Conservation (phyloP, 2,797 vertebrate species). For the Lutjanus campechanus region DNA sequence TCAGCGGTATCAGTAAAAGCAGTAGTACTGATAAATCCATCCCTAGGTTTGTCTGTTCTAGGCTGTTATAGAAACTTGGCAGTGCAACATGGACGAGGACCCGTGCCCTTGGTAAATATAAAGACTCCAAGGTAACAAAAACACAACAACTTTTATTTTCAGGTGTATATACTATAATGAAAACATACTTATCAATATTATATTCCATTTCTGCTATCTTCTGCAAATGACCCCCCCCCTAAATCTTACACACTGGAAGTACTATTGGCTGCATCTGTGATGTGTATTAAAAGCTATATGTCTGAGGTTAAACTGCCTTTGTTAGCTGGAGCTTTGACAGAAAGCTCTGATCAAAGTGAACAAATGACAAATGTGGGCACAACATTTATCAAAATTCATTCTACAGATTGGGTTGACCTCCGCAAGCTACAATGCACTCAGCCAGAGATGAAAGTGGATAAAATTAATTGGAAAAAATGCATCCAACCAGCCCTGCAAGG, state of each 20-base stretch:
- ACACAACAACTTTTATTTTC: no score
- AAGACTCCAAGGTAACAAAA: no score
- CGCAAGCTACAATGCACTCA: slow-evolving; percentile 19
- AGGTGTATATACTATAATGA: no score
- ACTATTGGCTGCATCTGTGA: neutral
- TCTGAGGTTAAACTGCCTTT: slow-evolving; percentile 17
- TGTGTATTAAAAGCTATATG: neutral
- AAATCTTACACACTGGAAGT: neutral
- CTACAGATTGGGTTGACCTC: slow-evolving; percentile 38
- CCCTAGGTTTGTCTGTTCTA: no score
- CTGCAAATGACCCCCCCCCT: no score
- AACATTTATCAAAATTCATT: slow-evolving; percentile 37
- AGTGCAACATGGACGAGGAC: no score
- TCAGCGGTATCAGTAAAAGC: no score
- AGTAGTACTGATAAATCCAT: no score
- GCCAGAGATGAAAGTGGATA: slow-evolving; percentile 51
- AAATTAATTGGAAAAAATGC: slow-evolving; percentile 54
- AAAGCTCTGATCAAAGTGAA: slow-evolving; percentile 27
- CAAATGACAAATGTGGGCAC: slow-evolving; percentile 29
- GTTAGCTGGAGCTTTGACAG: slow-evolving; percentile 2
- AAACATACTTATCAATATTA: no score
- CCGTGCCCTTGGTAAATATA: no score
- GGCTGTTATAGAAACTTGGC: no score
- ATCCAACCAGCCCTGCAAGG: slow-evolving; percentile 29
- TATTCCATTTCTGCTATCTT: no score